Evolutionary conservation across 2,888 invertebrate genomes (phyloP).

Genomic region (Reticulitermes lucifugus): DNA sequence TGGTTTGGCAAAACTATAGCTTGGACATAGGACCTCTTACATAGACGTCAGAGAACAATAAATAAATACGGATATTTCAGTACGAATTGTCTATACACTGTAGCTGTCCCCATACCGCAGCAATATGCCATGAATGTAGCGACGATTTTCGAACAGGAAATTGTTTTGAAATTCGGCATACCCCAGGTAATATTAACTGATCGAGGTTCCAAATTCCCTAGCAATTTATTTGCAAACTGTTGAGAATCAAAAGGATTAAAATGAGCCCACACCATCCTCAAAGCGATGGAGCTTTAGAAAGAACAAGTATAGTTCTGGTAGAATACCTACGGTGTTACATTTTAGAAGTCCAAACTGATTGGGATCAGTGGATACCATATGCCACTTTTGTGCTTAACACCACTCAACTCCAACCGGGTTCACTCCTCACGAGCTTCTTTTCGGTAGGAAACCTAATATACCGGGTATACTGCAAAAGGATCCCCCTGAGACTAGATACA

Average conservation of each 20-base stretch:
- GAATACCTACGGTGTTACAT: background rate
- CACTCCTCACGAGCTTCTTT: background rate
- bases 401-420: background rate
- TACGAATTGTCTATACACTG: conserved; percentile 41
- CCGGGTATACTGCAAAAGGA: background rate
- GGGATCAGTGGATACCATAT: background rate
- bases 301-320: background rate
- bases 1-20: background rate
- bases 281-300: background rate
- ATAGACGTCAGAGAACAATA: background rate
- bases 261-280: background rate
- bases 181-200: background rate
- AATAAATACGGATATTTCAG: background rate
- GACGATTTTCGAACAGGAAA: conserved; percentile 51
- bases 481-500: background rate
- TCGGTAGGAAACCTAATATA: background rate
- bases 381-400: background rate
- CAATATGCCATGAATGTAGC: too few relatives aligned
- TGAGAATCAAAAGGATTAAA: background rate
- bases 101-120: too few relatives aligned
- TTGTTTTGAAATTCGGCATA: conserved; percentile 45
- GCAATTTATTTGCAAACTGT: background rate
- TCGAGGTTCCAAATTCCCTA: background rate
- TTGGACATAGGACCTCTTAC: background rate
- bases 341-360: background rate